Evolutionary conservation across 2,113 vertebrate species (phyloP).

Genomic region (Syngnathus typhle): DNA sequence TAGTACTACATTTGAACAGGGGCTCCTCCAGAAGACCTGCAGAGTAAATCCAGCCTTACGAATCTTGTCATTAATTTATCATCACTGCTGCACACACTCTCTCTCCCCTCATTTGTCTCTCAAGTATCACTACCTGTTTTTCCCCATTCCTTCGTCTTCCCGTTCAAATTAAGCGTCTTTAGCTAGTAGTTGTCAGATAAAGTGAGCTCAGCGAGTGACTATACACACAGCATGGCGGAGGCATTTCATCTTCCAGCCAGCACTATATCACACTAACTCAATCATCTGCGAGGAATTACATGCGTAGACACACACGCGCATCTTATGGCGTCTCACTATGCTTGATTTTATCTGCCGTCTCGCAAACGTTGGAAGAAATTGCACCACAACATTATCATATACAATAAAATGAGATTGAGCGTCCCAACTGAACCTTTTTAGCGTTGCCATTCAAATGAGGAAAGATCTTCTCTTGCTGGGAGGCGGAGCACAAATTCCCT

Average conservation of each 20-base stretch:
- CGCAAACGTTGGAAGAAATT: slow-evolving; percentile 54
- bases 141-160: slow-evolving; percentile 3
- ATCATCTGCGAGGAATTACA: slow-evolving; percentile 50
- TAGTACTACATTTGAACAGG: neutral
- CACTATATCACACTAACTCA: slow-evolving; percentile 63
- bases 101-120: slow-evolving; percentile 26
- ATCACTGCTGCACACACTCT: slow-evolving; percentile 15
- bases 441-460: slow-evolving; percentile 56
- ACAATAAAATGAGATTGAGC: slow-evolving; percentile 61
- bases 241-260: slow-evolving; percentile 63
- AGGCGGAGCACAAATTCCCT: slow-evolving; percentile 38
- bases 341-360: slow-evolving; percentile 62
- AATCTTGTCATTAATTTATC: slow-evolving; percentile 36
- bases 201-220: slow-evolving; percentile 48
- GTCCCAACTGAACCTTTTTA: slow-evolving; percentile 58
- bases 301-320: slow-evolving; percentile 15
- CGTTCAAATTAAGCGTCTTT: slow-evolving; percentile 57
- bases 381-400: slow-evolving; percentile 64
- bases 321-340: slow-evolving; percentile 48
- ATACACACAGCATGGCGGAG: slow-evolving; percentile 35
- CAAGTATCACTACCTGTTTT: slow-evolving; percentile 15
- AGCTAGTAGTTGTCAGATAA: slow-evolving; percentile 51
- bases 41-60: slow-evolving; percentile 13
- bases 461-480: slow-evolving; percentile 44
- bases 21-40: neutral